Evolutionary conservation across 2,113 vertebrate genomes (phyloP).

Genomic region (Siniperca chuatsi): DNA sequence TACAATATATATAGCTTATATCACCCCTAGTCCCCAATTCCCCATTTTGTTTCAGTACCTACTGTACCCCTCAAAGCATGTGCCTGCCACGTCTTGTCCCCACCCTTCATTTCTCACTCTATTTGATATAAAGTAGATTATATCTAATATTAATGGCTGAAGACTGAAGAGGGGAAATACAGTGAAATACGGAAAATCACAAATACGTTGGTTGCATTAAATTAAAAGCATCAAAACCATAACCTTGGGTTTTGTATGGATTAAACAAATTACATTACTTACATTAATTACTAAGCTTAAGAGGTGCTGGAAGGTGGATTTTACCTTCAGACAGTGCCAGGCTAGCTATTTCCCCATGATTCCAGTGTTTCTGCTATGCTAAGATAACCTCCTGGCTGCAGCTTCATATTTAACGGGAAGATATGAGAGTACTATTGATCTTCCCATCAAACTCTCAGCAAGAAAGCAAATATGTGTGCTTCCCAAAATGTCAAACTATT

Average conservation of each 20-base stretch:
- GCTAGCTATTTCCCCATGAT: neutral
- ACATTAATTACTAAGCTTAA: neutral
- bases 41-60: too few relatives aligned
- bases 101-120: too few relatives aligned
- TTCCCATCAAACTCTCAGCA: neutral
- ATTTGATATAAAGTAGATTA: too few relatives aligned
- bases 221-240: too few relatives aligned
- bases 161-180: too few relatives aligned
- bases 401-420: neutral
- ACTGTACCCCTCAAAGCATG: too few relatives aligned
- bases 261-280: neutral
- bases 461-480: neutral
- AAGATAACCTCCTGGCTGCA: neutral
- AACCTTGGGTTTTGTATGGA: neutral
- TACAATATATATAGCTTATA: too few relatives aligned
- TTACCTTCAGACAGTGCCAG: neutral
- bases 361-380: neutral
- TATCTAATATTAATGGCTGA: too few relatives aligned
- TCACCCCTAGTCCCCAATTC: too few relatives aligned
- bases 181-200: too few relatives aligned
- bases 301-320: neutral
- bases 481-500: neutral
- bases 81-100: too few relatives aligned
- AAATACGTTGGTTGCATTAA: too few relatives aligned
- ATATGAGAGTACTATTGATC: neutral